These are phyloP conservation scores for Meleagris gallopavo DNA, from an alignment of 2,113 vertebrate genomes.

Conservation along the genomic window DNA sequence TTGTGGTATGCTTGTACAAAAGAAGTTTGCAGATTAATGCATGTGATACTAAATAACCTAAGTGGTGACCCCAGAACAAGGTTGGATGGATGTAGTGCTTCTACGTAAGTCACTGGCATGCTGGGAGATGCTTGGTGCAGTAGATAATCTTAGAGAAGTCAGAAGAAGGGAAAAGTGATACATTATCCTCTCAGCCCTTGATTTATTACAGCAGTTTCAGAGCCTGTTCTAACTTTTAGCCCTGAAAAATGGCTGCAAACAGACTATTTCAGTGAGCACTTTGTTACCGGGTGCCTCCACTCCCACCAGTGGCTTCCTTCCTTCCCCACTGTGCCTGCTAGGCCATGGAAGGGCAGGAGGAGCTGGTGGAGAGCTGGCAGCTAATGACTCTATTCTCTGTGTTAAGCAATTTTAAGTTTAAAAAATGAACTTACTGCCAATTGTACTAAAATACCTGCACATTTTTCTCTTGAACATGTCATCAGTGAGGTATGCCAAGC, in stretches of 20 bases:
- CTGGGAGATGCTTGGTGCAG: neutral
- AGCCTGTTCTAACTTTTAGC: neutral
- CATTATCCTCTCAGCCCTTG: neutral
- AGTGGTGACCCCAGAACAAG: neutral
- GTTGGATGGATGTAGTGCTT: neutral
- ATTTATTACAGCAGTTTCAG: neutral
- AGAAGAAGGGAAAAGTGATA: neutral
- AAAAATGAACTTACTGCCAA: neutral
- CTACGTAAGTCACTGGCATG: neutral
- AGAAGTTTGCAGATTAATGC: neutral
- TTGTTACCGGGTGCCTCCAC: neutral
- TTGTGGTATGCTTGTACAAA: neutral
- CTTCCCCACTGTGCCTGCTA: neutral
- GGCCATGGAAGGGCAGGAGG: neutral
- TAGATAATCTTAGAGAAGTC: neutral
- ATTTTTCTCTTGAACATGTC: neutral
- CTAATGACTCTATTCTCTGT: rapidly evolving
- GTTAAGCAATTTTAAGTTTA: neutral
- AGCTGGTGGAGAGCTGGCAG: neutral
- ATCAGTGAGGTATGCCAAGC: neutral
- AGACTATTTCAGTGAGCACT: neutral
- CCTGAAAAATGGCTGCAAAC: neutral
- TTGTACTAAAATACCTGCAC: neutral
- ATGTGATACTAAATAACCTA: neutral
- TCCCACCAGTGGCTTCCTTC: neutral